Conservation (phyloP, 2,113 vertebrate genomes). For the Zosterops lateralis region DNA sequence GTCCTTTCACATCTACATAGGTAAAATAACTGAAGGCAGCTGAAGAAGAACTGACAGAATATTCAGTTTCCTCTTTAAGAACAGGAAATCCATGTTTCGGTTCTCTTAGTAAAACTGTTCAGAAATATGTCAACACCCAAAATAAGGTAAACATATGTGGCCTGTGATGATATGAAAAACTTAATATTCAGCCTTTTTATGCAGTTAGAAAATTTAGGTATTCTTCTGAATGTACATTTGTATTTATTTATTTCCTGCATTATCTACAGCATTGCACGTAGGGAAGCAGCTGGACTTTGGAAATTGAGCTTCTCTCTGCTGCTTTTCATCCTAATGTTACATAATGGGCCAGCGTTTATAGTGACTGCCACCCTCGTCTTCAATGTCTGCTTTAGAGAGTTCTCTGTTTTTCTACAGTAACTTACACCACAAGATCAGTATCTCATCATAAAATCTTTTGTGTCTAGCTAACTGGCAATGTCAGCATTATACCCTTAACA, state of each 20-base stretch:
- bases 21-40: neutral
- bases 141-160: neutral
- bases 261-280: neutral
- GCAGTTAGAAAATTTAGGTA: neutral
- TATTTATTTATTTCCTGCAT: neutral
- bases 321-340: neutral
- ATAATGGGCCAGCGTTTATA: neutral
- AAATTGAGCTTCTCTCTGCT: neutral
- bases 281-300: neutral
- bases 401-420: neutral
- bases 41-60: neutral
- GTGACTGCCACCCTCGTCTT: neutral
- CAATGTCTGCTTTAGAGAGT: neutral
- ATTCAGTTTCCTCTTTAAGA: neutral
- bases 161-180: neutral
- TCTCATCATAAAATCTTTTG: neutral
- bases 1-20: neutral
- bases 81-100: neutral
- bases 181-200: neutral
- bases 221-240: neutral
- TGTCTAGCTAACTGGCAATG: neutral
- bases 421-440: neutral
- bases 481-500: neutral
- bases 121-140: neutral
- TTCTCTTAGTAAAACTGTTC: neutral